Evolutionary conservation across 2,888 invertebrate species (phyloP).

Genomic region (Drosophila rellima): DNA sequence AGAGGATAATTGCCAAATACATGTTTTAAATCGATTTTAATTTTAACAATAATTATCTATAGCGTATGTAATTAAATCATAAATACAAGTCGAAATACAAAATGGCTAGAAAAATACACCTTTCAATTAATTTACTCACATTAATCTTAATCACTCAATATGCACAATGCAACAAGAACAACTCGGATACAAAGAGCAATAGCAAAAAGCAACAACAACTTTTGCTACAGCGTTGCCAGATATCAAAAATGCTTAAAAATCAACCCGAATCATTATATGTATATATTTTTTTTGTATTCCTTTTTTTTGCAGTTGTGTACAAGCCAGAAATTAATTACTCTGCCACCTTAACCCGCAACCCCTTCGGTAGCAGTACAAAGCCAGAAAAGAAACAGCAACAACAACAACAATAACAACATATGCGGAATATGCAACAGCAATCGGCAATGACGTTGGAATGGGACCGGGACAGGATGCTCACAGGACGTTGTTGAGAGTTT

Average conservation of each 20-base stretch:
- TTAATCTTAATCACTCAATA: conserved; percentile 58
- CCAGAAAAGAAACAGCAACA: conserved; percentile 32
- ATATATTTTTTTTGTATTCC: conserved; percentile 8
- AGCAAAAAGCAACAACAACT: conserved; percentile 8
- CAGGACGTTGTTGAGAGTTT: conserved; percentile 78
- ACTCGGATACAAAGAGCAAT: conserved; percentile 16
- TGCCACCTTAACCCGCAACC: conserved; percentile 28
- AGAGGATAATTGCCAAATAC: neutral
- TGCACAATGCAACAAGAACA: conserved; percentile 27
- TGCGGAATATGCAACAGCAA: conserved; percentile 60
- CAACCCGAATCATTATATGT: conserved; percentile 39
- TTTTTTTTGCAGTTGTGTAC: conserved; percentile 31
- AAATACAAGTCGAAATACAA: conserved; percentile 1
- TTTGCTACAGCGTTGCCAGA: conserved; percentile 67
- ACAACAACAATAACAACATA: conserved; percentile 52
- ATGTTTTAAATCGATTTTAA: neutral
- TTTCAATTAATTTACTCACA: conserved; percentile 32
- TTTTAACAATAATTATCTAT: neutral
- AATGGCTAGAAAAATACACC: conserved; percentile 4
- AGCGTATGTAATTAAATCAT: conserved; percentile 6
- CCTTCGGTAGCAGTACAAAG: conserved; percentile 16
- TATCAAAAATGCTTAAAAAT: conserved; percentile 52
- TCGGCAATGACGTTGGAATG: conserved; percentile 22
- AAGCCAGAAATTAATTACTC: conserved; percentile 74
- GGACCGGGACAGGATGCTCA: conserved; percentile 54